A percentile compares a stretch with the other conserved stretches of the same genome.
Evolutionary conservation across 2,113 vertebrate genomes (phyloP).

Genomic region (Pangasianodon hypophthalmus): DNA sequence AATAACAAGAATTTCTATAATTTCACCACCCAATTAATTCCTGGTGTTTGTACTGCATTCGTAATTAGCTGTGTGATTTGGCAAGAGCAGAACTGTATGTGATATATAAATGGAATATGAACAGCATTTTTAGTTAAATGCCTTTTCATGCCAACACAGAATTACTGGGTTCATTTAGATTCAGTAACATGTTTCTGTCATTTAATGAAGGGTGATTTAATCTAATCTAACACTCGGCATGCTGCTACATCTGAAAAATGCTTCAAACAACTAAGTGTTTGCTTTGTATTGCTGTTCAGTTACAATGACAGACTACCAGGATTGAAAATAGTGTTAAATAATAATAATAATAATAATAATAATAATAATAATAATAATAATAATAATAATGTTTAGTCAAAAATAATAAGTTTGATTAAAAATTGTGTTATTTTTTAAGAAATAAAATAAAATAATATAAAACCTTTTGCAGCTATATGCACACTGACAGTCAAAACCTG

Average conservation of each 20-base stretch:
- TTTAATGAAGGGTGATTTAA: slow-evolving; percentile 35
- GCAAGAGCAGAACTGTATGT: background rate
- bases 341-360: too few species aligned
- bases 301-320: background rate
- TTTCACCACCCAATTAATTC: background rate
- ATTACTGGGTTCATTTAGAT: slow-evolving; percentile 24
- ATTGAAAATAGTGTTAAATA: background rate
- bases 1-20: background rate
- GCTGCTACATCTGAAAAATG: background rate
- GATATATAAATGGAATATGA: slow-evolving; percentile 17
- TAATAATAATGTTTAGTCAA: too few species aligned
- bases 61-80: slow-evolving; percentile 18
- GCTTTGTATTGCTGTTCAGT: background rate
- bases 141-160: slow-evolving; percentile 8
- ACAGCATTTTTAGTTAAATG: slow-evolving; percentile 19
- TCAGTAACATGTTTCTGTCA: slow-evolving; percentile 14
- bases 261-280: background rate
- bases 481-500: background rate
- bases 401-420: background rate
- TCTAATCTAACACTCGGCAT: slow-evolving; percentile 1
- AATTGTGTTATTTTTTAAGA: background rate
- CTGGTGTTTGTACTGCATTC: background rate
- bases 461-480: background rate
- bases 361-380: too few species aligned
- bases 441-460: background rate